Conservation (phyloP, 2,888 invertebrate species). For the Oegoconia quadripuncta region DNA sequence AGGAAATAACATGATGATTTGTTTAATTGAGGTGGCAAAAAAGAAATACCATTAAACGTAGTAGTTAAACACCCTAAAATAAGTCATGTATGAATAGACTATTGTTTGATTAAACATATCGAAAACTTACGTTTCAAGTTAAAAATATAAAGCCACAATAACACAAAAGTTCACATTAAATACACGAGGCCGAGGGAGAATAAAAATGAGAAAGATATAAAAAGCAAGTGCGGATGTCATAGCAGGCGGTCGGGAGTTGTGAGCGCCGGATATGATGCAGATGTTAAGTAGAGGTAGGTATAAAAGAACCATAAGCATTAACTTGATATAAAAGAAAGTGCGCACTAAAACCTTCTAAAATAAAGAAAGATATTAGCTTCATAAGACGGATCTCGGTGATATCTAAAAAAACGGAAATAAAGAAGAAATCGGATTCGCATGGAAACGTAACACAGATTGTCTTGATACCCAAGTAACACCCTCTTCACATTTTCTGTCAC, state of each 20-base stretch:
- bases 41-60: no score
- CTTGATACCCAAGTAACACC: constrained; percentile 43
- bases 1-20: no score
- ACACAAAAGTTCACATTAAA: constrained; percentile 25
- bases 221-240: constrained; percentile 51
- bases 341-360: constrained; percentile 21
- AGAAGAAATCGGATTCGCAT: constrained; percentile 38
- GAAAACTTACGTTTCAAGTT: no score
- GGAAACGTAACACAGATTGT: constrained; percentile 36
- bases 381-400: constrained; percentile 25
- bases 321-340: constrained; percentile 25
- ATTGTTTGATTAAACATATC: no score
- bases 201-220: constrained; percentile 50
- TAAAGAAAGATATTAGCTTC: constrained; percentile 21
- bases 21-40: no score
- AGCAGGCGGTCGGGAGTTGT: constrained; percentile 29
- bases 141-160: background rate
- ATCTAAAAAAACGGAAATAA: constrained; percentile 40
- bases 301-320: constrained; percentile 31
- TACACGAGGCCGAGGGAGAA: constrained; percentile 30
- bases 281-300: constrained; percentile 42
- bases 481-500: constrained; percentile 45
- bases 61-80: no score
- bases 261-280: constrained; percentile 43
- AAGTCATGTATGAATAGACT: no score